Evolutionary conservation across 1,140 invertebrate genomes (phyloP).

Genomic region (Phenacoccus solenopsis): DNA sequence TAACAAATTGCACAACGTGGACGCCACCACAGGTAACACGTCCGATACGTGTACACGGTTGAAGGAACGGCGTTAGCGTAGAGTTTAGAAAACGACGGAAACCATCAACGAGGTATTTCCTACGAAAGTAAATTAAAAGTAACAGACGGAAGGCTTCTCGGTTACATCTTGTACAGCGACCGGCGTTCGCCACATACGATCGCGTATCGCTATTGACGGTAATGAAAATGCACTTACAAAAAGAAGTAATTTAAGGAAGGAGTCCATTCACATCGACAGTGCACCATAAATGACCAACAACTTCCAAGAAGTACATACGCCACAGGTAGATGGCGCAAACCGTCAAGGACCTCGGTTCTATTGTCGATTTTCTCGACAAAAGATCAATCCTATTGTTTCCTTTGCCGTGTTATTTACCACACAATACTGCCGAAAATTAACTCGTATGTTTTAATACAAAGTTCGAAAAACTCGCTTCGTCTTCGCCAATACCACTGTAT

Average conservation of each 20-base stretch:
- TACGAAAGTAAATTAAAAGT: conserved; percentile 4
- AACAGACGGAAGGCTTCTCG: background rate
- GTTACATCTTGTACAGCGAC: background rate
- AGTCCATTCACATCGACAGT: conserved; percentile 6
- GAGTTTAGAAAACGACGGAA: background rate
- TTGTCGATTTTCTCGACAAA: conserved; percentile 7
- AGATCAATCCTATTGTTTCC: conserved; percentile 10
- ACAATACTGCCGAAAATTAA: conserved; percentile 14
- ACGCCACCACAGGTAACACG: too few relatives aligned
- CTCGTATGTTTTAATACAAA: background rate
- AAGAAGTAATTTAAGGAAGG: conserved; percentile 15
- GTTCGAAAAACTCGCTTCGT: conserved; percentile 1
- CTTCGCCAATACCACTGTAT: background rate
- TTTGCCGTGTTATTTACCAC: background rate
- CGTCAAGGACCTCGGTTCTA: conserved; percentile 9
- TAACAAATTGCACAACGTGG: too few relatives aligned
- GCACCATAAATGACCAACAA: conserved; percentile 6
- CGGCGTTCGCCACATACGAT: background rate
- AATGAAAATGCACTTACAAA: conserved; percentile 3
- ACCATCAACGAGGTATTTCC: background rate
- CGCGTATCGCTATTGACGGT: background rate
- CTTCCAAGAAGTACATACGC: conserved; percentile 10
- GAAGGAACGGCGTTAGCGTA: too few relatives aligned
- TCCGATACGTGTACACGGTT: too few relatives aligned
- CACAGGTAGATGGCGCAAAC: conserved; percentile 7